Percentiles rank a stretch among this genome's conserved stretches.
These are phyloP conservation scores for Poeciliopsis occidentalis DNA, from an alignment of 2,113 vertebrate species.

Conservation along the genomic window DNA sequence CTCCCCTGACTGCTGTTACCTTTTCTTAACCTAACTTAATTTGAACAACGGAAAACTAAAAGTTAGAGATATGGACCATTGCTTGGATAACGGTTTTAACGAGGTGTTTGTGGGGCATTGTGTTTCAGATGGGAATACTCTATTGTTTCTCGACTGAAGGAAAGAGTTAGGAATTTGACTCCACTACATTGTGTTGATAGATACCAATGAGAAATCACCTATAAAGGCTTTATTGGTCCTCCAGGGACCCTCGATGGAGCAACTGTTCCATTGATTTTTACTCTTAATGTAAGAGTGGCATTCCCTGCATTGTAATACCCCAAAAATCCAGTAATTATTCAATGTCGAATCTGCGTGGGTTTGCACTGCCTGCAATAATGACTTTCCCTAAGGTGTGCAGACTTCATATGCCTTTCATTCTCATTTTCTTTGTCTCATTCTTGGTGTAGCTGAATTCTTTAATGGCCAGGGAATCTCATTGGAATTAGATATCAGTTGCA, in stretches of 20 bases:
- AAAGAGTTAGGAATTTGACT: constrained; percentile 33
- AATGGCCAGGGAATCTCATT: constrained; percentile 50
- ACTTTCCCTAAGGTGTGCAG: constrained; percentile 60
- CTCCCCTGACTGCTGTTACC: constrained; percentile 41
- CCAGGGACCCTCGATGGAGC: constrained; percentile 55
- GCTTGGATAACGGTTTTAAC: constrained; percentile 17
- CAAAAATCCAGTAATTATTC: constrained; percentile 65
- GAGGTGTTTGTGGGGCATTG: constrained; percentile 16
- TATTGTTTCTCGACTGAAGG: constrained; percentile 12
- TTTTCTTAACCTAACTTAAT: constrained; percentile 14
- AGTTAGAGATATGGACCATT: constrained; percentile 17
- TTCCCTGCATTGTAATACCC: constrained; percentile 59
- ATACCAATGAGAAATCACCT: constrained; percentile 40
- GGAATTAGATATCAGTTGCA: constrained; percentile 42
- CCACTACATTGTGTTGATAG: constrained; percentile 59
- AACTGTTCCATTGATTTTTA: constrained; percentile 63
- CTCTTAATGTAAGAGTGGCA: constrained; percentile 31
- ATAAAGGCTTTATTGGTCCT: constrained; percentile 64
- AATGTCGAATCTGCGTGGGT: constrained; percentile 31
- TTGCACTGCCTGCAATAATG: constrained; percentile 61
- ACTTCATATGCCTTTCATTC: constrained; percentile 50
- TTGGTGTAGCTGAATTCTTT: constrained; percentile 43
- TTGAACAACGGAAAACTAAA: background rate
- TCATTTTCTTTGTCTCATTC: constrained; percentile 16
- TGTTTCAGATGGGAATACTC: constrained; percentile 35